A percentile compares a stretch with the other conserved stretches of the same genome.
These are phyloP conservation scores for Scopus umbretta DNA, from an alignment of 2,113 vertebrate species.

Conservation along the genomic window DNA sequence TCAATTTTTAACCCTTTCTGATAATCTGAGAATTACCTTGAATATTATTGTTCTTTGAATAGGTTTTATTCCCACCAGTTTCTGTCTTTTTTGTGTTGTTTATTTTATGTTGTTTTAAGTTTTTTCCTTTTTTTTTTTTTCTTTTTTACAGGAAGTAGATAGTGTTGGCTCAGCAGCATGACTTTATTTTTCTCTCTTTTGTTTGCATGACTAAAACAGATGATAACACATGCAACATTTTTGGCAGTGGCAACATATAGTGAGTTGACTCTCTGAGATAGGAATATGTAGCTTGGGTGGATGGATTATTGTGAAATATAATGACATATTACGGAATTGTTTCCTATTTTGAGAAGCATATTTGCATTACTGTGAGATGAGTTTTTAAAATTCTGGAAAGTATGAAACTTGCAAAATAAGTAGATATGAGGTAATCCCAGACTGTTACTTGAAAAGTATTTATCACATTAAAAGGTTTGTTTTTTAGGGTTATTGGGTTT, in stretches of 20 bases:
- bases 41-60: not conserved
- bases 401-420: not conserved
- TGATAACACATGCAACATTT: not conserved
- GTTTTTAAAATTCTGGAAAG: not conserved
- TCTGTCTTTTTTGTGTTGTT: not conserved
- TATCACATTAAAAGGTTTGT: too few relatives aligned
- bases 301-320: not conserved
- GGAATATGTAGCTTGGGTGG: not conserved
- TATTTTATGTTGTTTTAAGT: not conserved
- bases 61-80: not conserved
- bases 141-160: not conserved
- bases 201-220: not conserved
- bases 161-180: not conserved
- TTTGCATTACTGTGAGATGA: not conserved
- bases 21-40: not conserved
- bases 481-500: too few relatives aligned
- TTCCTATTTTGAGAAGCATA: not conserved
- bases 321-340: not conserved
- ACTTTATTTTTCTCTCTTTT: not conserved
- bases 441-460: not conserved
- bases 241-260: not conserved
- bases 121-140: rapidly evolving
- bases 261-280: not conserved
- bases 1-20: not conserved
- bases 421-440: not conserved